These are phyloP conservation scores for Etheostoma perlongum DNA, from an alignment of 2,797 vertebrate genomes.

Conservation along the genomic window DNA sequence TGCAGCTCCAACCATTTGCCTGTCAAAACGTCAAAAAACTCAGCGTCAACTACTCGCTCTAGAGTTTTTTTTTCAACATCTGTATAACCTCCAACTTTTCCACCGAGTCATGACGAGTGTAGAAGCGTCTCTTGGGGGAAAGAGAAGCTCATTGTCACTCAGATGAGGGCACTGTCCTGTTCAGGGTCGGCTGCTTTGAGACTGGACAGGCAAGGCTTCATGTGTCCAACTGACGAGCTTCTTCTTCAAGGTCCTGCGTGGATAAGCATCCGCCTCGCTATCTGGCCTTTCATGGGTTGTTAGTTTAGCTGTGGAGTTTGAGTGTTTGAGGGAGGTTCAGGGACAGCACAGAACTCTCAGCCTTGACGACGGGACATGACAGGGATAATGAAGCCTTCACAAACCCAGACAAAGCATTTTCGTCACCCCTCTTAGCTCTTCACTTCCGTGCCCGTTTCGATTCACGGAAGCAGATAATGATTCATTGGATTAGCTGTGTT, in stretches of 20 bases:
- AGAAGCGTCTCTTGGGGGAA: constrained; percentile 10
- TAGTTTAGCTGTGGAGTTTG: constrained; percentile 20
- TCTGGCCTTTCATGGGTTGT: constrained; percentile 45
- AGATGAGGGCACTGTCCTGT: constrained; percentile 11
- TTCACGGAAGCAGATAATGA: constrained; percentile 42
- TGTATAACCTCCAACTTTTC: constrained; percentile 45
- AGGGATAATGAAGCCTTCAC: constrained; percentile 46
- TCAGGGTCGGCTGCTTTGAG: constrained; percentile 13
- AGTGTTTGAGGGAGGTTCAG: constrained; percentile 26
- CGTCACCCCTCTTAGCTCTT: constrained; percentile 33
- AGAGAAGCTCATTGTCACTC: constrained; percentile 16
- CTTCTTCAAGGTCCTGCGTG: constrained; percentile 27
- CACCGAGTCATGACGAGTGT: constrained; percentile 14
- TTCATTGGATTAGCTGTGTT: constrained; percentile 41
- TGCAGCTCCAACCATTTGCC: constrained; percentile 23
- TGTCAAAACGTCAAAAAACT: constrained; percentile 43
- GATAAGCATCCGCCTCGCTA: constrained; percentile 31
- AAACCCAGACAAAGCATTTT: constrained; percentile 32
- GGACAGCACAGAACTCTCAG: constrained; percentile 25
- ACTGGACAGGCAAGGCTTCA: constrained; percentile 13
- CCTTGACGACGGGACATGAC: constrained; percentile 36
- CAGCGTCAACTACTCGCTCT: background rate
- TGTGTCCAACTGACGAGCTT: constrained; percentile 23
- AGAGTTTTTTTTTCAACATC: constrained; percentile 36
- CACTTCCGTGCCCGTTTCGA: constrained; percentile 6